Evolutionary conservation across 1,140 invertebrate genomes (phyloP), one percentile per base, ranked within the genome.

Genomic region (Drosophila malerkotliana): DNA sequence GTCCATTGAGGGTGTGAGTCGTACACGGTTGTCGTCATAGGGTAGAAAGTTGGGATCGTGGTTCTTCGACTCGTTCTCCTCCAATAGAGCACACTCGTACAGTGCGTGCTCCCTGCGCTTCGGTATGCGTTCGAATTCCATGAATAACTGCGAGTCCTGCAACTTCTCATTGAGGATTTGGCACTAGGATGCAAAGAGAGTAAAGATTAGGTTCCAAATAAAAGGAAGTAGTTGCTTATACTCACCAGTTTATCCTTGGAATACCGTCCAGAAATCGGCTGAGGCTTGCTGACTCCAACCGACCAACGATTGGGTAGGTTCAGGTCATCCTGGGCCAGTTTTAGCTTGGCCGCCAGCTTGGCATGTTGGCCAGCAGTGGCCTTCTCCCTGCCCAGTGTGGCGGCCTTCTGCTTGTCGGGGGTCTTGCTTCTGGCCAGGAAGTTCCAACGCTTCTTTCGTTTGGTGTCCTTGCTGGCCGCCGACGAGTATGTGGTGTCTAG

Each of bases 61-160:
- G 63, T 92, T 92, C 64, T 91, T 91, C 4, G 54, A 59, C n/a
- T 80, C 83, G 58, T 92, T 92, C 52, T 92, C 91, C 49, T 91
- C 91, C 14, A 91, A 63, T 28, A 92, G 39, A 3, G 91, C 91
- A 47, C 90, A 92, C 39, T 87, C 77, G 53, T 92, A 92, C 21
- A 79, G 63, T 3, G 91, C 80, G 75, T 94, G 94, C 30, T 94
- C 93, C 49, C 96, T 95, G 47, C 95, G 95, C 89, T 97, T 96
- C 1, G 95, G 95, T 79, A 98, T 96, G 77, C 95, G 94, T 89
- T 98, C 97, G 93, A 97, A 98, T 90, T 98, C 97, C 90, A 96
- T 95, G 78, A 97, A 95, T 1, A 98, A 93, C 80, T 97, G 95
- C 55, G 95, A 95, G 85, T 97, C 97, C 3, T 94, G 93, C 75